Conservation (phyloP, 1,140 invertebrate genomes). For the Lordiphosa clarofinis region DNA sequence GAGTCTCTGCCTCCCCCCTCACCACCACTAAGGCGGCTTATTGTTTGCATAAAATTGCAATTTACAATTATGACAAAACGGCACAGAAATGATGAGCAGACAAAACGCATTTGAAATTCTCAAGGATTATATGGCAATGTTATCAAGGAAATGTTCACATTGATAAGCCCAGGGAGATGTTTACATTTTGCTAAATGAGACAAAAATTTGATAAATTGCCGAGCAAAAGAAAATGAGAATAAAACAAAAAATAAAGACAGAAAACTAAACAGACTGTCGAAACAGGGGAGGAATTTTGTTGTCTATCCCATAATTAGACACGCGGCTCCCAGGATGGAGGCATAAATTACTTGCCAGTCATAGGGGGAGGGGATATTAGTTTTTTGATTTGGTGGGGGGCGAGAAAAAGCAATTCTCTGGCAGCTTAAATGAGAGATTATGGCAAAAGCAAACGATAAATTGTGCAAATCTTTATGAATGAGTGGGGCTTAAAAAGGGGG, state of each 20-base stretch:
- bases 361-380: constrained; percentile 43
- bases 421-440: constrained; percentile 70
- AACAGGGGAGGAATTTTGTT: constrained; percentile 22
- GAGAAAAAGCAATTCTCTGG: neutral
- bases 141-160: constrained; percentile 18
- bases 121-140: constrained; percentile 23
- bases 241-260: constrained; percentile 2
- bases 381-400: constrained; percentile 14
- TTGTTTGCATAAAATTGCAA: constrained; percentile 79
- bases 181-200: constrained; percentile 62
- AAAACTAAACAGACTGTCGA: constrained; percentile 11
- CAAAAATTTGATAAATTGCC: constrained; percentile 70
- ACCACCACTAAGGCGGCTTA: constrained; percentile 8
- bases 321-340: constrained; percentile 45
- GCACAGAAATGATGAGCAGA: constrained; percentile 9
- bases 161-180: constrained; percentile 15
- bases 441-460: constrained; percentile 63
- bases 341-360: constrained; percentile 65
- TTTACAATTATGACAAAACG: constrained; percentile 77
- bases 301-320: constrained; percentile 58
- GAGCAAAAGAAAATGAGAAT: neutral
- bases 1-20: constrained; percentile 19
- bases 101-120: constrained; percentile 18
- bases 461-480: constrained; percentile 71
- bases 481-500: constrained; percentile 32